Evolutionary conservation across 1,140 invertebrate genomes (phyloP).

Genomic region (Apis dorsata): DNA sequence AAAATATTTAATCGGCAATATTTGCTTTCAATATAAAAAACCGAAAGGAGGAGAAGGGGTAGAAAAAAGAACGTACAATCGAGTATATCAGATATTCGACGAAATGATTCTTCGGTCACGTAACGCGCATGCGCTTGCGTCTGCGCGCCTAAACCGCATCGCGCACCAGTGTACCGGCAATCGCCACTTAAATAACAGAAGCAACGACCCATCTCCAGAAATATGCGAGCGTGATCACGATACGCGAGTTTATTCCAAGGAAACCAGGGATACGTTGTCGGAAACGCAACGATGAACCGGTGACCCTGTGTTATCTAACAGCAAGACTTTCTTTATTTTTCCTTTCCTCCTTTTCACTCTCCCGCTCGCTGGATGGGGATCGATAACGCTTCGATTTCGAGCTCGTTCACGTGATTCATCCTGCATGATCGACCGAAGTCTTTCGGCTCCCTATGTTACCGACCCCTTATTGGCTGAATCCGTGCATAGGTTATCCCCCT

Average conservation of each 20-base stretch:
- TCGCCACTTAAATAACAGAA: slow-evolving; percentile 30
- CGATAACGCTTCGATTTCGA: slow-evolving; percentile 21
- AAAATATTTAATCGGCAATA: slow-evolving; percentile 26
- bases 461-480: slow-evolving; percentile 33
- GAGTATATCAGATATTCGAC: slow-evolving; percentile 12
- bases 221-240: slow-evolving; percentile 20
- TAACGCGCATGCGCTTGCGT: neutral
- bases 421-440: slow-evolving; percentile 29
- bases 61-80: neutral
- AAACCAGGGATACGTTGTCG: slow-evolving; percentile 26
- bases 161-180: neutral
- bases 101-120: too few relatives aligned
- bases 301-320: slow-evolving; percentile 55
- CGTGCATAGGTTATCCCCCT: slow-evolving; percentile 19
- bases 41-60: neutral
- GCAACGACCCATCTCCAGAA: slow-evolving; percentile 14
- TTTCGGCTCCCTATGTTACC: slow-evolving; percentile 22
- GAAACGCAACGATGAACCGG: slow-evolving; percentile 57
- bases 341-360: neutral
- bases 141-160: neutral
- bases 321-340: slow-evolving; percentile 7
- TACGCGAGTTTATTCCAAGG: slow-evolving; percentile 1
- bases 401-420: neutral
- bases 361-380: neutral
- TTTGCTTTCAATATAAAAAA: slow-evolving; percentile 4